These are phyloP conservation scores for Exephanes ischioxanthus DNA, from an alignment of 2,888 invertebrate genomes.

Conservation along the genomic window DNA sequence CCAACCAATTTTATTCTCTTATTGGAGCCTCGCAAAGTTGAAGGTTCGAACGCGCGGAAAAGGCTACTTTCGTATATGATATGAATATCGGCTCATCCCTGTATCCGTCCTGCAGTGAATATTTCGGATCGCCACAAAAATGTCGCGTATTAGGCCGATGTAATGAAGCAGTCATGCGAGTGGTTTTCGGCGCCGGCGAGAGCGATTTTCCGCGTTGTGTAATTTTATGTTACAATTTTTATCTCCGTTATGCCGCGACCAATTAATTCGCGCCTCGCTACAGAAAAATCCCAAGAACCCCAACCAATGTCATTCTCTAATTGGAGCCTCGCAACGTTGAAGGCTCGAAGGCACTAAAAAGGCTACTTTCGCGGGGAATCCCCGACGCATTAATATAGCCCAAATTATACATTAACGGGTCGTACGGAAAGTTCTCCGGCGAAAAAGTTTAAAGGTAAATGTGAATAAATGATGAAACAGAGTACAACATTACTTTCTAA, in stretches of 20 bases:
- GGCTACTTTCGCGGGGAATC: too few species aligned
- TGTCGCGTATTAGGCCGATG: neutral
- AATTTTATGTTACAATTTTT: too few species aligned
- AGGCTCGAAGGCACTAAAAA: too few species aligned
- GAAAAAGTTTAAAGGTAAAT: neutral
- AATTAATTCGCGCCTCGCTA: too few species aligned
- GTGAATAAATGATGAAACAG: slow-evolving; percentile 2
- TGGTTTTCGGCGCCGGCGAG: neutral
- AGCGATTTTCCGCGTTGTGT: too few species aligned
- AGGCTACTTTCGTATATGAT: neutral
- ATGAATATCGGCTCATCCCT: neutral
- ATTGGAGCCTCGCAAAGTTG: too few species aligned
- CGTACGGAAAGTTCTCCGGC: neutral
- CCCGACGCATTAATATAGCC: neutral
- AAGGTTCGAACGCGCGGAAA: too few species aligned
- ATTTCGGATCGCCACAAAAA: neutral
- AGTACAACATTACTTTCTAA: neutral
- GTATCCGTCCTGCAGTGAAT: neutral
- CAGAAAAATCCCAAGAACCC: too few species aligned
- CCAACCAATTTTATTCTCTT: too few species aligned
- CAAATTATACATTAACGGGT: neutral
- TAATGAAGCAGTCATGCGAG: neutral
- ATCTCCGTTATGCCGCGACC: too few species aligned
- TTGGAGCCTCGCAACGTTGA: too few species aligned
- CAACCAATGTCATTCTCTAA: too few species aligned